Evolutionary conservation across 1,140 invertebrate genomes (phyloP).

Genomic region (Panagrolaimus sp.): DNA sequence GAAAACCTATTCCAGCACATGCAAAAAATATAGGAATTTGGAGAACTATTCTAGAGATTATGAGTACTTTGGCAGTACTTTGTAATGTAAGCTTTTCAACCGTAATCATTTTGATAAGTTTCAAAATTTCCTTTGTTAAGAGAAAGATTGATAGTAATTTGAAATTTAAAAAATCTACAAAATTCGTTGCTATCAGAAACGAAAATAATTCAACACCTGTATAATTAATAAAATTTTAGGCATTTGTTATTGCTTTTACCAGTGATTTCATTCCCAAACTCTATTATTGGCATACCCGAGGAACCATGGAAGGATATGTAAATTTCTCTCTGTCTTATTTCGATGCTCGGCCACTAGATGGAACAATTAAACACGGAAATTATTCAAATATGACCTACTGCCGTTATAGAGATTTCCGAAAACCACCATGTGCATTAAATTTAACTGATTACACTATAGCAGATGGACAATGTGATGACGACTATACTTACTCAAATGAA

Average conservation of each 20-base stretch:
- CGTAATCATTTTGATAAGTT: too few relatives aligned
- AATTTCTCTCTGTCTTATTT: too few relatives aligned
- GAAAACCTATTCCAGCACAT: constrained; percentile 68
- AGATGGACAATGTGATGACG: constrained; percentile 23
- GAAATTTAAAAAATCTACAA: neutral
- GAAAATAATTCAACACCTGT: too few relatives aligned
- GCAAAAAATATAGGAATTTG: constrained; percentile 72
- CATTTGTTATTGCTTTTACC: constrained; percentile 92
- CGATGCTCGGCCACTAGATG: too few relatives aligned
- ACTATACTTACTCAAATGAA: constrained; percentile 15
- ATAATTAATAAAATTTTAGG: too few relatives aligned
- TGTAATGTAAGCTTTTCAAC: constrained; percentile 71
- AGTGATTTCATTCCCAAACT: constrained; percentile 87
- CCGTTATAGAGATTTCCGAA: constrained; percentile 79
- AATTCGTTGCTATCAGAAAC: too few relatives aligned
- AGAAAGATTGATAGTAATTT: neutral
- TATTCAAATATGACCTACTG: constrained; percentile 60
- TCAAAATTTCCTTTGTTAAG: too few relatives aligned
- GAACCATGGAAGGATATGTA: too few relatives aligned
- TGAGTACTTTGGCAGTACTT: constrained; percentile 80
- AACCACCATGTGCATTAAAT: constrained; percentile 64
- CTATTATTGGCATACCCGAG: constrained; percentile 65
- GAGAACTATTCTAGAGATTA: constrained; percentile 79
- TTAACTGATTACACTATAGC: neutral
- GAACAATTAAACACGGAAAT: neutral